These are phyloP conservation scores for Lasioglossum villosulum DNA, from an alignment of 2,888 invertebrate genomes.

Conservation along the genomic window DNA sequence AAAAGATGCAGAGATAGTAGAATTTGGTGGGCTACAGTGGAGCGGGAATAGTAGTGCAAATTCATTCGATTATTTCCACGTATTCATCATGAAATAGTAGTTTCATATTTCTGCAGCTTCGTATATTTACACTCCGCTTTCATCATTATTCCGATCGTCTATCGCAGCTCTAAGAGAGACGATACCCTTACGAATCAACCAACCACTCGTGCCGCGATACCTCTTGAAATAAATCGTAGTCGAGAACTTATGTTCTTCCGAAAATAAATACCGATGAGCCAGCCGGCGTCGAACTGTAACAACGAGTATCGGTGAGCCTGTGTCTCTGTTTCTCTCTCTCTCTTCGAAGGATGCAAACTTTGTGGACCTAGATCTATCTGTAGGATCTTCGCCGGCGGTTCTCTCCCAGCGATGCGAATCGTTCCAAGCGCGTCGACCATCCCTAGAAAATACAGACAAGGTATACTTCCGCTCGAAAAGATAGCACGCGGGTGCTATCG, in stretches of 20 bases:
- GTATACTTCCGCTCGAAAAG: not conserved
- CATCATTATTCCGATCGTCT: not conserved
- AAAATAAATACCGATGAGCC: slow-evolving; percentile 45
- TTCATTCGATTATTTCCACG: not conserved
- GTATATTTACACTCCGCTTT: not conserved
- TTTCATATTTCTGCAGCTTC: not conserved
- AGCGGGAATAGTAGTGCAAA: not conserved
- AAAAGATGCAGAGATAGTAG: not conserved
- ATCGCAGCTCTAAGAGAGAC: not conserved
- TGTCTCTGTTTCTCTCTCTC: not conserved
- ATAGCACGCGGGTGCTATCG: not conserved
- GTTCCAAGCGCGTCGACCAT: not conserved
- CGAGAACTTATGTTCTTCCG: slow-evolving; percentile 6
- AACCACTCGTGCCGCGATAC: not conserved
- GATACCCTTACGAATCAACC: slow-evolving; percentile 6
- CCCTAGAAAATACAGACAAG: not conserved
- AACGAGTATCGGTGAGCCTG: not conserved
- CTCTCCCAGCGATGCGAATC: not conserved
- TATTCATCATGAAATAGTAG: not conserved
- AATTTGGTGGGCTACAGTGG: too few relatives aligned
- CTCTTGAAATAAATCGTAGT: slow-evolving; percentile 7
- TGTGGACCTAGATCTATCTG: not conserved
- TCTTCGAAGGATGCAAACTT: not conserved
- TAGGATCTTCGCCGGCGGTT: not conserved
- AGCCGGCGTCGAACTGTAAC: not conserved